Evolutionary conservation across 2,113 vertebrate genomes (phyloP), one percentile per base, ranked within the genome.

Genomic region (Labrus mixtus): DNA sequence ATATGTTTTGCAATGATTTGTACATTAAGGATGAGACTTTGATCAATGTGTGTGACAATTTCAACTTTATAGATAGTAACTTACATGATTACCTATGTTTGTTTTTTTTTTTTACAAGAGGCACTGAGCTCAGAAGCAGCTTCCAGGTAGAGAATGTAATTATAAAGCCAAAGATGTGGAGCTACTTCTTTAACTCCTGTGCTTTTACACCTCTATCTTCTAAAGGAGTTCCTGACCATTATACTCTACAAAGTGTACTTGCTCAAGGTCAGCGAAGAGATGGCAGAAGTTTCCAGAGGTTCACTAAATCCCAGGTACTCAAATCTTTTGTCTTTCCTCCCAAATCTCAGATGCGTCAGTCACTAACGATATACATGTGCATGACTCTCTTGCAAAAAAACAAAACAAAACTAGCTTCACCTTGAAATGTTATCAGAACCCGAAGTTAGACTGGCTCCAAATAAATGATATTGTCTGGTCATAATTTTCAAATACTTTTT

Each of bases 1-100:
- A 81, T 86, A 59, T 78, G 76, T 80, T 87, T 86, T 63, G 64
- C 69, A 87, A 48, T 73, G 72, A 84, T 87, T 83, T 83, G 75
- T 84, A 74, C 81, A 86, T 85, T 75, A 82, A 86, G 75, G 59
- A 64, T 72, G 63, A 79, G 79, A 58, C 74, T 69, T 71, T 80
- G 70, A 90, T 87, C 79, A 66, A 67, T 82, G 69, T 50, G 67
- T 69, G 50, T 57, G 71, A 22, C 39, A 82, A 82, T 78, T 48
- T 68, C 16, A 59, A 63, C 64, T 66, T 56, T 19, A 62, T 68
- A 41, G 19, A 58, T 60, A 41, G 48, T 45, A 46, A 70, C 39
- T 82, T 45, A 73, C 58, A 54, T 57, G 66, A 69, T 54, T 1
- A 33, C 62, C 57, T n/a, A n/a, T 29, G 6, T 48, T 1, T 41